phyloP scores from a whole-genome alignment of 53 echinoderm and acorn worm species.

The Glandiceps talaboti region DNA sequence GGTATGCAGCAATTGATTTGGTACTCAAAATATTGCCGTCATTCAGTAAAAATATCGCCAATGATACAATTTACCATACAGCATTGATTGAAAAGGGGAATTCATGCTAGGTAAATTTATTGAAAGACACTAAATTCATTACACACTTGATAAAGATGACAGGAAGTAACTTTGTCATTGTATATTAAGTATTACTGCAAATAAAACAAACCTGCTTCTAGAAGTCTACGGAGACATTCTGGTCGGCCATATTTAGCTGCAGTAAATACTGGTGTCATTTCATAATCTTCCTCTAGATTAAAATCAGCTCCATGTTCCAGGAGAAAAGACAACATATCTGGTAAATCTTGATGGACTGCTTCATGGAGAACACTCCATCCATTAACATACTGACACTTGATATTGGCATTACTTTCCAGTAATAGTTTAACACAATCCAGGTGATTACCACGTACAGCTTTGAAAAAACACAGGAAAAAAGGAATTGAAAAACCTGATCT shows the following conservation, averaged over 20 bases:
- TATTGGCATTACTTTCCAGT: constrained; percentile 30
- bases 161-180: too few species aligned
- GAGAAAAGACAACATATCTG: constrained; percentile 21
- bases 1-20: too few species aligned
- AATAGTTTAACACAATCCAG: constrained; percentile 42
- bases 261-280: constrained; percentile 55
- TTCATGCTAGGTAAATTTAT: too few species aligned
- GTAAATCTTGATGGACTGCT: constrained; percentile 42
- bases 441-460: constrained; percentile 59
- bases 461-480: too few species aligned
- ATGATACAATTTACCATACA: neutral
- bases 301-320: constrained; percentile 38
- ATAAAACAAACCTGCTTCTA: constrained; percentile 53
- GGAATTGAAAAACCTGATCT: too few species aligned
- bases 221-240: constrained; percentile 45
- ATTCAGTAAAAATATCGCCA: too few species aligned
- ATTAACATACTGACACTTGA: constrained; percentile 40
- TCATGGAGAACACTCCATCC: constrained; percentile 72
- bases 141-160: too few species aligned
- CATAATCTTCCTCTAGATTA: constrained; percentile 40
- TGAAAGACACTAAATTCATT: too few species aligned
- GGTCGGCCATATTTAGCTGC: constrained; percentile 67
- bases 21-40: too few species aligned
- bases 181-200: too few species aligned
- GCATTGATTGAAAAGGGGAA: too few species aligned